Evolutionary conservation across 2,888 invertebrate species (phyloP).

Genomic region (Synanthedon andrenaeformis): DNA sequence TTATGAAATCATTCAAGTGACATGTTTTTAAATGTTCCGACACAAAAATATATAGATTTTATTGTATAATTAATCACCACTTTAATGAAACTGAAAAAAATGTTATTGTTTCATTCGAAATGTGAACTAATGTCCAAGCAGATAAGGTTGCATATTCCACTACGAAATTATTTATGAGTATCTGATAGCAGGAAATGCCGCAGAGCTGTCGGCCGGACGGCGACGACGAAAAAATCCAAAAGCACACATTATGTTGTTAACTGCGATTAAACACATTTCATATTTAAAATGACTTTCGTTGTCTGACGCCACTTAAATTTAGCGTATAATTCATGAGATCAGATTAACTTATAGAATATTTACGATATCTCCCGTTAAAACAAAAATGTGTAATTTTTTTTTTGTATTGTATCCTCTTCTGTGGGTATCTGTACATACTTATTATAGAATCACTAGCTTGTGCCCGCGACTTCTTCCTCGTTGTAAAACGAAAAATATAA

Average conservation of each 20-base stretch:
- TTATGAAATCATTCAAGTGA: slow-evolving; percentile 35
- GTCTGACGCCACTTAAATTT: slow-evolving; percentile 54
- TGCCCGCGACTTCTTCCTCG: too few relatives aligned
- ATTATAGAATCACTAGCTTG: too few relatives aligned
- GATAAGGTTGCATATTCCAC: slow-evolving; percentile 13
- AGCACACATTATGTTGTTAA: slow-evolving; percentile 61
- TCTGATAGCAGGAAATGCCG: slow-evolving; percentile 64
- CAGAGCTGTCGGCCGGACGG: slow-evolving; percentile 52
- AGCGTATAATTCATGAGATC: slow-evolving; percentile 32
- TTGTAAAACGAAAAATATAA: too few relatives aligned
- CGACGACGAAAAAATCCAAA: slow-evolving; percentile 60
- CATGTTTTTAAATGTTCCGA: slow-evolving; percentile 44
- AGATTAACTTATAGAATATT: slow-evolving; percentile 7
- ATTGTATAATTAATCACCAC: slow-evolving; percentile 65
- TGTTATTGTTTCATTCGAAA: too few relatives aligned
- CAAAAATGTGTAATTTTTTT: too few relatives aligned
- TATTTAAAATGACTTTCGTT: slow-evolving; percentile 56
- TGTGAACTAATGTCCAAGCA: slow-evolving; percentile 13
- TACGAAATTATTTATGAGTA: slow-evolving; percentile 1
- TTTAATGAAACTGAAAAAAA: slow-evolving; percentile 30
- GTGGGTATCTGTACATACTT: too few relatives aligned
- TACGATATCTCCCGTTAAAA: too few relatives aligned
- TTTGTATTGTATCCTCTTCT: too few relatives aligned
- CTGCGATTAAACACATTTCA: slow-evolving; percentile 65
- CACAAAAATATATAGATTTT: slow-evolving; percentile 58